Base-by-base conservation (phyloP, 2,888 invertebrate genomes). In the Sesia apiformis region DNA sequence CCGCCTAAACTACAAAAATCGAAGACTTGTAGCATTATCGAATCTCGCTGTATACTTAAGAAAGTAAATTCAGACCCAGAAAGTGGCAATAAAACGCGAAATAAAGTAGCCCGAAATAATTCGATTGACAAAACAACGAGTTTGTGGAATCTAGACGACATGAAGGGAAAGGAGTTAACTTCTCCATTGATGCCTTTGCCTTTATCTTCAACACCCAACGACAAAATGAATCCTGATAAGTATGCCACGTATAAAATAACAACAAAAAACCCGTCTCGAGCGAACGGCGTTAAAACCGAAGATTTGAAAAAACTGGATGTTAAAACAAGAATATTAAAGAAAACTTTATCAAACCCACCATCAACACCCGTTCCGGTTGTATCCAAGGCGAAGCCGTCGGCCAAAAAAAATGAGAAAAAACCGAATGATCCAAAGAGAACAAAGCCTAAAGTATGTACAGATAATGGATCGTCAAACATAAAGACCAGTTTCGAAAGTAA, bases 1-100 rank as follows among this genome's bases (percentile, higher is more conserved):
- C 87, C 91, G 53, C 92, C 92, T 51, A 92, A 91, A 75, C 76
- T 94, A 63, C 91, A 93, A 66, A 94, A 94, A 73, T 92, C 94
- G 0, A 93, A 93, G 71, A 94, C 93, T 63, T 93, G 93, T 73
- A 92, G 92, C 68, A 93, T 93, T 57, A 93, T 93, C 54, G 93
- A 93, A 75, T 93, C 93, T 0, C 91, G 92, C 58, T 93, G 93
- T 71, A 92, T 93, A 63, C 76, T 93, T 53, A 92, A 93, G 70
- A 92, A 92, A 71, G 79, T 88, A 5, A 84, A 84, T 65, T 91
- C 91, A 3, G 84, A 88, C 65, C 82, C 90, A 0, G 74, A 85
- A 57, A 76, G 76, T 62, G 74, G 78, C 58, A 71, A 64, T 59
- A 80, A 76, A 66, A 62, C 69, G 53, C 72, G 81, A 55, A 82